A percentile compares a stretch with the other conserved stretches of the same genome.
Evolutionary conservation across 2,797 vertebrate genomes (phyloP).

Genomic region (Gallinago nigripennis): DNA sequence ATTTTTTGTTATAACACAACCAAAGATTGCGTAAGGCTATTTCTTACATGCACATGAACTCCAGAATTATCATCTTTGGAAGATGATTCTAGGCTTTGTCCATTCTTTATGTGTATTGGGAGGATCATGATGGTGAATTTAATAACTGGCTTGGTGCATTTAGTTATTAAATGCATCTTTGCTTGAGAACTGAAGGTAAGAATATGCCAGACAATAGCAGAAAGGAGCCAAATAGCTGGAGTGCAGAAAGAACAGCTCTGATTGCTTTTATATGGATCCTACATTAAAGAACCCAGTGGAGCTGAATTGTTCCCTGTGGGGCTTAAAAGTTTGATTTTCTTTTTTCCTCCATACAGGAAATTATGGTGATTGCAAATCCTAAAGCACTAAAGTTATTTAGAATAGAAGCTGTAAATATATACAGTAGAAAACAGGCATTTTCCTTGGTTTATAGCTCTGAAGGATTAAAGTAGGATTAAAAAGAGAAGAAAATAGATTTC

Average conservation of each 20-base stretch:
- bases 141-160: conserved; percentile 54
- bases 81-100: neutral
- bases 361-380: conserved; percentile 59
- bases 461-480: conserved; percentile 74
- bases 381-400: conserved; percentile 61
- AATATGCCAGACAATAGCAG: neutral
- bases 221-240: conserved; percentile 5
- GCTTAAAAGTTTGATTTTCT: conserved; percentile 51
- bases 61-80: conserved; percentile 35
- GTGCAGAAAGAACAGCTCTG: neutral
- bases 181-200: neutral
- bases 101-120: neutral
- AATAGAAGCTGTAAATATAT: conserved; percentile 59
- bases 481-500: conserved; percentile 64
- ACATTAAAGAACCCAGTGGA: conserved; percentile 5
- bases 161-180: conserved; percentile 1
- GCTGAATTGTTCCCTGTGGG: conserved; percentile 32
- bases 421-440: conserved; percentile 46
- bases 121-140: conserved; percentile 53
- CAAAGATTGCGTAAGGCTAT: conserved; percentile 39
- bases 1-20: conserved; percentile 37
- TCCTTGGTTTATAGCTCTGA: conserved; percentile 60
- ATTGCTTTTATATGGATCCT: conserved; percentile 26
- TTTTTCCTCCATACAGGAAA: conserved; percentile 13
- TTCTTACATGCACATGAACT: neutral